These are phyloP conservation scores for Phylloscopus trochiloides DNA, from an alignment of 2,113 vertebrate species.

Conservation along the genomic window DNA sequence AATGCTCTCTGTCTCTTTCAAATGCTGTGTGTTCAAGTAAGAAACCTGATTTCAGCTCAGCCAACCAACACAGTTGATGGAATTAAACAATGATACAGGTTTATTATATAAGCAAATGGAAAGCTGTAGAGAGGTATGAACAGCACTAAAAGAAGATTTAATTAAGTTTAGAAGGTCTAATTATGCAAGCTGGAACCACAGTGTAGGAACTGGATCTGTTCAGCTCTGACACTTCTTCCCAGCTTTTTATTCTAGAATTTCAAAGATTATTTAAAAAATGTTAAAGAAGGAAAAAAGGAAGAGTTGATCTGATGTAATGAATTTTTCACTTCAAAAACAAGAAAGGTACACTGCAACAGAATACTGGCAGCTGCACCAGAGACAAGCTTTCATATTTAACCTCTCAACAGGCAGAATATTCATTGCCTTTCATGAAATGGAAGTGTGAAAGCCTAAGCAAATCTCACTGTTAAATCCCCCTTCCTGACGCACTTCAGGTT, in stretches of 20 bases:
- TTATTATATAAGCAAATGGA: conserved; percentile 45
- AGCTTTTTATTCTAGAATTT: conserved; percentile 29
- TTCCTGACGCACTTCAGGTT: not conserved
- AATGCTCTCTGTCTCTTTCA: not conserved
- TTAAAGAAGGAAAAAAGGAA: not conserved
- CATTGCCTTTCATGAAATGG: not conserved
- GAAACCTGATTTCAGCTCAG: conserved; percentile 5
- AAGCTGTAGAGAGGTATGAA: conserved; percentile 24
- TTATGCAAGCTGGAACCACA: conserved; percentile 33
- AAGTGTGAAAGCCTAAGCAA: not conserved
- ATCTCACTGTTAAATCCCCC: not conserved
- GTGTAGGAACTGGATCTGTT: not conserved
- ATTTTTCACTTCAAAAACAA: conserved; percentile 1
- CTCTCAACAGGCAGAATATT: not conserved
- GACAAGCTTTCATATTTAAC: not conserved
- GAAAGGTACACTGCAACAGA: not conserved
- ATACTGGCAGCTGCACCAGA: not conserved
- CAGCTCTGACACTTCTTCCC: not conserved
- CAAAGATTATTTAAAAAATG: not conserved
- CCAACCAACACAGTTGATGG: not conserved
- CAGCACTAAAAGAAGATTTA: conserved; percentile 46
- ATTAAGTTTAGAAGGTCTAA: conserved; percentile 52
- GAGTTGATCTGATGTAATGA: not conserved
- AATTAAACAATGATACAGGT: conserved; percentile 57
- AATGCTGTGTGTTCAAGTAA: not conserved